Base-by-base conservation (phyloP, 2,113 vertebrate species). In the Zingel zingel region DNA sequence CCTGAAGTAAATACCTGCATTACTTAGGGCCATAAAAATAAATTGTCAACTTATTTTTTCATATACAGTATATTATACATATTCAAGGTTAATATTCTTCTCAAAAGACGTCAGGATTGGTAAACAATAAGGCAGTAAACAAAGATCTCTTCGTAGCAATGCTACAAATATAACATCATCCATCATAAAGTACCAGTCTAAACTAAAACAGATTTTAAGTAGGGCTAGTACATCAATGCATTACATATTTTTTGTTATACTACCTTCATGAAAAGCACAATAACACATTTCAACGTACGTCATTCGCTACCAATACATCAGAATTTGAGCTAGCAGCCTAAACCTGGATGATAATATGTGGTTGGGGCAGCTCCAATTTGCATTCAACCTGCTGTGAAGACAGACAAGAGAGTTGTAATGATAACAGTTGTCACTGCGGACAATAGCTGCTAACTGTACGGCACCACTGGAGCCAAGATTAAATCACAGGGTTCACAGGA, bases 381-480 rank as follows among this genome's bases (percentile, higher is more conserved):
- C 56, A 66, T 45, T 66, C 57, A 66, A 30, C 58, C 48, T 4
- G 50, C 53, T 59, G 27, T 45, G 45, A 51, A 59, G 48, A 64
- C 50, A 83, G 64, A 88, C 79, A 75, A 83, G 51, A 66, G 61
- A 86, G 81, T 18, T 79, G 66, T 82, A 65, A 87, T 82, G 71
- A 88, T 75, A 79, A 51, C 36, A 65, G 53, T 16, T 25, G 75
- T 78, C 73, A 64, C 54, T 19, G 69, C 1, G 47, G 76, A 88
- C 79, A 86, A 76, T 74, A 68, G 79, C 74, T 77, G 59, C 61
- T 83, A 79, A 86, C 67, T 83, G 81, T 66, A 58, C 48, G 23
- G 63, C 74, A 81, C 59, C 81, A 82, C 39, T 6, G 23, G 43
- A 91, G 70, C 88, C 82, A 56, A 84, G 73, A 87, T 82, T 77